A percentile compares a stretch with the other conserved stretches of the same genome.
phyloP scores from a whole-genome alignment of 2,888 invertebrate genomes.

The Phasia obesa region DNA sequence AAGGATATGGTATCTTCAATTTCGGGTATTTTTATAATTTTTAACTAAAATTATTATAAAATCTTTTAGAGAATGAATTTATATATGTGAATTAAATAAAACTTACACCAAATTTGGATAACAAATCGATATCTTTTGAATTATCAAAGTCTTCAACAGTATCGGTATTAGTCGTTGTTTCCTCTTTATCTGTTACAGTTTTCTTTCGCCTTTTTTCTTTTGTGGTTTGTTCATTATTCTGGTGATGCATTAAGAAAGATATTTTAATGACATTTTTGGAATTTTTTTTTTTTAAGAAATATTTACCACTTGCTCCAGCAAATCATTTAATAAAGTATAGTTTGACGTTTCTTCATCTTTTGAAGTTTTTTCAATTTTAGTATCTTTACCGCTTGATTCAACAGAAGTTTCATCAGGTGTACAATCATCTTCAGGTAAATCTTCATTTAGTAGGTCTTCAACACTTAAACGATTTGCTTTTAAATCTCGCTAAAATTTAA shows the following conservation, averaged over 20 bases:
- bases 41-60: constrained; percentile 69
- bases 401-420: constrained; percentile 16
- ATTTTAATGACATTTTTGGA: neutral
- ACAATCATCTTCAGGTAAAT: constrained; percentile 5
- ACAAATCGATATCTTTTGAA: constrained; percentile 47
- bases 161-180: neutral
- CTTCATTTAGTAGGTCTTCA: constrained; percentile 41
- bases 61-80: too few species aligned
- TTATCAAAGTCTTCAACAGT: constrained; percentile 36
- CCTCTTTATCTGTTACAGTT: neutral
- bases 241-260: neutral
- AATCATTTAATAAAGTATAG: constrained; percentile 21
- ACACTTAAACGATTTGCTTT: constrained; percentile 55
- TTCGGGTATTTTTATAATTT: constrained; percentile 63
- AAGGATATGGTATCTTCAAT: constrained; percentile 70
- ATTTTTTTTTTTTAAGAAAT: neutral
- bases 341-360: neutral
- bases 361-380: neutral
- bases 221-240: constrained; percentile 28
- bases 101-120: constrained; percentile 67
- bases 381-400: neutral
- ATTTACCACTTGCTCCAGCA: constrained; percentile 61
- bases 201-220: neutral
- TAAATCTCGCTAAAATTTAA: constrained; percentile 59
- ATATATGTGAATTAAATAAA: too few species aligned